Conservation (phyloP, 2,797 vertebrate genomes). For the Hippocampus kuda region DNA sequence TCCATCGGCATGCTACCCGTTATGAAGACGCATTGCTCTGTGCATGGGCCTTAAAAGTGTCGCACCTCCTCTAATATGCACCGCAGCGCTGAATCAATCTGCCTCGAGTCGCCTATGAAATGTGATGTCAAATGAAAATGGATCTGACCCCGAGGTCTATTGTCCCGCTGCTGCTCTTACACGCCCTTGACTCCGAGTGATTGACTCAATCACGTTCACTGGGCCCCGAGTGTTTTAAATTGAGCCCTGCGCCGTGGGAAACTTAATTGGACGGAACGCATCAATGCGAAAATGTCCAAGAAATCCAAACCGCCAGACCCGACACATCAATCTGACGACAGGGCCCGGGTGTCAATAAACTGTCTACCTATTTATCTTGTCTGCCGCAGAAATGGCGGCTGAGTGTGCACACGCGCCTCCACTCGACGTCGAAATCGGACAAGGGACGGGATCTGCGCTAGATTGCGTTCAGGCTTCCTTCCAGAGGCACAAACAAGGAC, state of each 20-base stretch:
- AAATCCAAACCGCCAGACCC: not conserved
- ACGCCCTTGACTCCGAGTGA: conserved; percentile 31
- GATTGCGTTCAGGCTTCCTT: conserved; percentile 44
- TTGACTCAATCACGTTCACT: conserved; percentile 35
- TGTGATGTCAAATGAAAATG: conserved; percentile 47
- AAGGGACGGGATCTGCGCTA: conserved; percentile 38
- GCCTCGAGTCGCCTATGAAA: conserved; percentile 30
- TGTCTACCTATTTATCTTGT: too few species aligned
- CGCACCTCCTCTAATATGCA: conserved; percentile 26
- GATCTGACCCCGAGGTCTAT: conserved; percentile 41
- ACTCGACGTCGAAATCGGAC: conserved; percentile 21
- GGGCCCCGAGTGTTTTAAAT: not conserved
- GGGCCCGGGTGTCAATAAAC: not conserved
- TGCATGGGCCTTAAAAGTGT: conserved; percentile 20
- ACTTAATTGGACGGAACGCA: not conserved
- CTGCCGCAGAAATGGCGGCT: too few species aligned
- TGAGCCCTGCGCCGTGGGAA: not conserved
- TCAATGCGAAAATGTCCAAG: not conserved
- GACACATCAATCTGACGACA: not conserved
- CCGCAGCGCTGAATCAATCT: conserved; percentile 34
- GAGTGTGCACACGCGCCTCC: not conserved
- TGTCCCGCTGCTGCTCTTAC: conserved; percentile 30
- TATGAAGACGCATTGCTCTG: conserved; percentile 47
- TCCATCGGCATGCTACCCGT: conserved; percentile 40
- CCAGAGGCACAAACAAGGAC: conserved; percentile 41